phyloP scores from a whole-genome alignment of 1,140 invertebrate genomes.

The Bombus ignitus region DNA sequence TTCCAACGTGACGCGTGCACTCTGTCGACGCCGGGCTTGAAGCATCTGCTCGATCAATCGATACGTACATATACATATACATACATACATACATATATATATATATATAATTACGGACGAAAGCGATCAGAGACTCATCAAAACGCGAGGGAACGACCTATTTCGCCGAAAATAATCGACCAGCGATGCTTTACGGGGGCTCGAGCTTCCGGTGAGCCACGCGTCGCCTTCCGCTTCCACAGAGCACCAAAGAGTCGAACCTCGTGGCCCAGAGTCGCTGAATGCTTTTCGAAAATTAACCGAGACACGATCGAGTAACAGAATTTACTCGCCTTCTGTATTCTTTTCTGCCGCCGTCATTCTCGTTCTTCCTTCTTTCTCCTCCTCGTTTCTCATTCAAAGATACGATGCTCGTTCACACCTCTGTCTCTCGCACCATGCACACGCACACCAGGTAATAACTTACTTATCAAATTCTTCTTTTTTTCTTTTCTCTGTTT shows the following conservation, averaged over 20 bases:
- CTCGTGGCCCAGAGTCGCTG: background rate
- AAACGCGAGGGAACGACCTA: slow-evolving; percentile 11
- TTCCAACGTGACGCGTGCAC: background rate
- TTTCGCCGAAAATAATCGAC: background rate
- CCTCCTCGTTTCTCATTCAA: background rate
- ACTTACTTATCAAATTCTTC: slow-evolving; percentile 41
- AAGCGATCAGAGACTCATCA: slow-evolving; percentile 5
- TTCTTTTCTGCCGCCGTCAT: slow-evolving; percentile 1
- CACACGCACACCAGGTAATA: slow-evolving; percentile 23
- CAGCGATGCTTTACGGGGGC: background rate
- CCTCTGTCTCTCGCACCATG: slow-evolving; percentile 1
- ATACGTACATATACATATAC: slow-evolving; percentile 32
- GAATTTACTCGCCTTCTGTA: slow-evolving; percentile 29
- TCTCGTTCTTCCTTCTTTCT: background rate
- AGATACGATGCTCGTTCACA: background rate
- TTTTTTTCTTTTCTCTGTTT: background rate
- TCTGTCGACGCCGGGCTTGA: background rate
- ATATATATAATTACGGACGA: background rate
- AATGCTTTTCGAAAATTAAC: slow-evolving; percentile 28
- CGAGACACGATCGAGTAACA: slow-evolving; percentile 40
- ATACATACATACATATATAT: slow-evolving; percentile 17
- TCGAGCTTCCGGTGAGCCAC: background rate
- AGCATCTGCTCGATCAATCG: slow-evolving; percentile 17
- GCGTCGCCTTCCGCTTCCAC: background rate
- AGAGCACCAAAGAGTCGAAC: background rate